A percentile compares a stretch with the other conserved stretches of the same genome.
Conservation (phyloP, 2,797 vertebrate genomes). For the Sebastes miniatus region DNA sequence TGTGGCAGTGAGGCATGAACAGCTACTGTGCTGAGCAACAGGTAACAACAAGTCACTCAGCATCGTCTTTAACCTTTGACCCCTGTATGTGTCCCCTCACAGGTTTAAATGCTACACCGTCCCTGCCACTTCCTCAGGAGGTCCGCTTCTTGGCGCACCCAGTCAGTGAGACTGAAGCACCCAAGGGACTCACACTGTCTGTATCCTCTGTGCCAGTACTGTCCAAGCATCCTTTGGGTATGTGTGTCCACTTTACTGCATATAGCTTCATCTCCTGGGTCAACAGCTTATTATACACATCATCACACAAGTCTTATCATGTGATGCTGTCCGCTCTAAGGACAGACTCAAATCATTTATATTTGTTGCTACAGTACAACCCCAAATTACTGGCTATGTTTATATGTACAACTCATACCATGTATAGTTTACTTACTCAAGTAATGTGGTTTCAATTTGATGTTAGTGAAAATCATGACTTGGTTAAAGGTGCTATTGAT, state of each 20-base stretch:
- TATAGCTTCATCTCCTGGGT: neutral
- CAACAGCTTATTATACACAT: neutral
- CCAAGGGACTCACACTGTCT: conserved; percentile 74
- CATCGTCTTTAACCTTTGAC: neutral
- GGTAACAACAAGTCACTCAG: neutral
- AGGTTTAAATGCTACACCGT: conserved; percentile 84
- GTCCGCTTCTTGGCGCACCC: conserved; percentile 80
- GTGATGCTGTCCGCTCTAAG: neutral
- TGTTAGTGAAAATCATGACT: neutral
- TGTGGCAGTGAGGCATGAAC: neutral
- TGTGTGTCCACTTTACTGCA: conserved; percentile 28
- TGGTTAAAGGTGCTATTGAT: neutral
- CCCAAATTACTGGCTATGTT: neutral
- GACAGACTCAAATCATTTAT: neutral
- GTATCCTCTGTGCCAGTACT: conserved; percentile 81
- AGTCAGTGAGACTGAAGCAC: conserved; percentile 25
- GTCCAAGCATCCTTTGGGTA: conserved; percentile 88
- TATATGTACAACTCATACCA: neutral
- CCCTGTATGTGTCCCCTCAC: neutral
- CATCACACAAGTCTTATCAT: neutral
- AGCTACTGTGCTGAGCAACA: neutral
- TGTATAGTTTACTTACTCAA: neutral
- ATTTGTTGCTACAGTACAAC: neutral
- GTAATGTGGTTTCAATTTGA: too few species aligned
- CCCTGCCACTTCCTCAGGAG: conserved; percentile 51